Evolutionary conservation across 2,888 invertebrate genomes (phyloP).

Genomic region (Eristalis arbustorum): DNA sequence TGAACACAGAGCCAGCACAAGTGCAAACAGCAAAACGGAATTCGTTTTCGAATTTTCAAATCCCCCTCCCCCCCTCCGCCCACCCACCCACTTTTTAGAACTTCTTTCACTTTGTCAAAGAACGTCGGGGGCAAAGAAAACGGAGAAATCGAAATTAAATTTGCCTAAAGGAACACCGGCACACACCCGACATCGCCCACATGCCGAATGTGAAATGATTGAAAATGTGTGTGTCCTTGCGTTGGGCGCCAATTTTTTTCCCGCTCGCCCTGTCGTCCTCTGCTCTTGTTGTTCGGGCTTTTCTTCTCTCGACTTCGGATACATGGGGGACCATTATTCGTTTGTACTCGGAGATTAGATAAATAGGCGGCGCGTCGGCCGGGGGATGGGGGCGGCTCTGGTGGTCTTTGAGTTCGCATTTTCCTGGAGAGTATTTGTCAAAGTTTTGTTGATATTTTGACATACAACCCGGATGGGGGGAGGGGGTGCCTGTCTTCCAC

Average conservation of each 20-base stretch:
- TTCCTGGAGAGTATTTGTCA: constrained; percentile 46
- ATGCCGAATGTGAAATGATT: constrained; percentile 36
- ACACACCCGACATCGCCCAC: constrained; percentile 3
- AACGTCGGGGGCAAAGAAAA: constrained; percentile 25
- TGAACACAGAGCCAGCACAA: neutral
- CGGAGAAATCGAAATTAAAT: constrained; percentile 63
- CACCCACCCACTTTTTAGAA: neutral
- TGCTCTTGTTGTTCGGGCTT: neutral
- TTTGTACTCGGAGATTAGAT: constrained; percentile 53
- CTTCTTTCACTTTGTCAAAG: constrained; percentile 30
- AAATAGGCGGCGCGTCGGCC: constrained; percentile 1
- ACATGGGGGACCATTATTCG: constrained; percentile 33
- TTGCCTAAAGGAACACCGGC: constrained; percentile 50
- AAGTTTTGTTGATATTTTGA: constrained; percentile 54
- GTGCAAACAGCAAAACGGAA: constrained; percentile 14
- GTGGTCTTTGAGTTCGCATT: neutral
- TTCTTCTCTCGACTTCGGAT: neutral
- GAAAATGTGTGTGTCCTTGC: constrained; percentile 47
- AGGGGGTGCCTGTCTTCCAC: neutral
- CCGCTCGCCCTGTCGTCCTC: neutral
- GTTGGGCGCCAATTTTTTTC: constrained; percentile 54
- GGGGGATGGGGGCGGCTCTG: neutral
- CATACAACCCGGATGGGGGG: constrained; percentile 22
- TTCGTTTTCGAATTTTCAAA: neutral
- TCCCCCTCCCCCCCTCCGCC: neutral